A percentile compares a stretch with the other conserved stretches of the same genome.
Conservation (phyloP, 2,888 invertebrate genomes). For the Microlaimidae sp. region DNA sequence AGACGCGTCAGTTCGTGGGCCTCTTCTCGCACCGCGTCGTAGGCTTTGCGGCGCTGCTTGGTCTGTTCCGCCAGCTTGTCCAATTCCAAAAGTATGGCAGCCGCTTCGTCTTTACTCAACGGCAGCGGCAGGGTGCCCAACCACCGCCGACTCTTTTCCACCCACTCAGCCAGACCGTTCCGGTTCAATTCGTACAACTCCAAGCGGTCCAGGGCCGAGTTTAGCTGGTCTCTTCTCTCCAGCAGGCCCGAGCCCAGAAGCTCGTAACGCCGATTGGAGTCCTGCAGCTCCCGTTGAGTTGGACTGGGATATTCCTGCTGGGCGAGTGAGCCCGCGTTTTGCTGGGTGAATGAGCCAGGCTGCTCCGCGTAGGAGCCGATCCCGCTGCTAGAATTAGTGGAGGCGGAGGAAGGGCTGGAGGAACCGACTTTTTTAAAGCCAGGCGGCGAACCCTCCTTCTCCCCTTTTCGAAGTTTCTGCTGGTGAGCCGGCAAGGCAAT, state of each 20-base stretch:
- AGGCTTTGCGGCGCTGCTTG: background rate
- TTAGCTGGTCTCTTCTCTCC: constrained; percentile 72
- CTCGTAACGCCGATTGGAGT: constrained; percentile 50
- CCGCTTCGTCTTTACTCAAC: constrained; percentile 66
- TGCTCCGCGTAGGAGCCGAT: constrained; percentile 8
- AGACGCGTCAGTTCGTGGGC: constrained; percentile 10
- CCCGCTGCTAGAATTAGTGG: constrained; percentile 7
- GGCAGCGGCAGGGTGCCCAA: constrained; percentile 60
- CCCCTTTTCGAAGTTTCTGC: background rate
- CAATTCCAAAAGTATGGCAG: constrained; percentile 62
- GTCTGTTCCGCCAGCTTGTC: background rate
- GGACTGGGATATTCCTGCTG: background rate
- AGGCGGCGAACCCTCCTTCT: background rate
- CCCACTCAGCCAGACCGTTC: constrained; percentile 58
- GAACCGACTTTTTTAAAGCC: no score
- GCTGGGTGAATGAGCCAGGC: background rate
- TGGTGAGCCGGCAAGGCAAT: background rate
- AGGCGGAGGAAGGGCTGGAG: background rate
- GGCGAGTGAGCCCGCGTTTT: constrained; percentile 1
- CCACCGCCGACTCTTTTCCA: constrained; percentile 67
- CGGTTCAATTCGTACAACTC: constrained; percentile 64
- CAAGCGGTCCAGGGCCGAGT: constrained; percentile 62
- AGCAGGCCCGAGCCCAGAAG: constrained; percentile 66
- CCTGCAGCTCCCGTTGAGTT: background rate
- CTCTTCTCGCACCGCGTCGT: background rate